A percentile compares a stretch with the other conserved stretches of the same genome.
phyloP scores from a whole-genome alignment of 2,113 vertebrate genomes.

The Vanacampus margaritifer region DNA sequence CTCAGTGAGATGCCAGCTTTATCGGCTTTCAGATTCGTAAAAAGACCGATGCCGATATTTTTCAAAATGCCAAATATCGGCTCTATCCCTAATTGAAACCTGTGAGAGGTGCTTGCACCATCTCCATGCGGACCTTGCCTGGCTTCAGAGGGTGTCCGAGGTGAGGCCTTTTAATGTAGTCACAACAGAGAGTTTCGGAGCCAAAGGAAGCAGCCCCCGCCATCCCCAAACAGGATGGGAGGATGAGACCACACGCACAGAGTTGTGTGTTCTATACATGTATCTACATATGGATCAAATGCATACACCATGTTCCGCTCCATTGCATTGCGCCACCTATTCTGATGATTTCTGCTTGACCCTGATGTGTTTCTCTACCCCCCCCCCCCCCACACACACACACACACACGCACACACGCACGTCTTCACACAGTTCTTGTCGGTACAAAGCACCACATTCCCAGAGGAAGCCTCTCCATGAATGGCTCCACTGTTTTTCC shows the following conservation, averaged over 20 bases:
- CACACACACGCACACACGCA: constrained; percentile 11
- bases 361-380: not conserved
- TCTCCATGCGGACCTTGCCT: constrained; percentile 4
- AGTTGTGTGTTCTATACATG: constrained; percentile 34
- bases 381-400: too few species aligned
- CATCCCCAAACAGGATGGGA: constrained; percentile 84
- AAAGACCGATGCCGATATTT: too few species aligned
- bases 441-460: constrained; percentile 22
- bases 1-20: too few species aligned
- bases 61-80: too few species aligned
- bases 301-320: not conserved
- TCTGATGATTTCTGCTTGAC: constrained; percentile 19
- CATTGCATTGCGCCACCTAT: constrained; percentile 28
- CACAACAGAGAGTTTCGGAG: constrained; percentile 84
- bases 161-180: constrained; percentile 77
- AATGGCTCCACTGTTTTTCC: constrained; percentile 57
- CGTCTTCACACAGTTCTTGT: constrained; percentile 9
- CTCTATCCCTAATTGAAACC: not conserved
- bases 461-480: constrained; percentile 37
- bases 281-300: constrained; percentile 40
- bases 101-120: not conserved
- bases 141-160: constrained; percentile 8
- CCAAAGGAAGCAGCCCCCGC: constrained; percentile 86
- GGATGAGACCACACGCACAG: constrained; percentile 57
- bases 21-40: too few species aligned